These are phyloP conservation scores for Ophion obscuratus DNA, from an alignment of 2,888 invertebrate species.

Conservation along the genomic window DNA sequence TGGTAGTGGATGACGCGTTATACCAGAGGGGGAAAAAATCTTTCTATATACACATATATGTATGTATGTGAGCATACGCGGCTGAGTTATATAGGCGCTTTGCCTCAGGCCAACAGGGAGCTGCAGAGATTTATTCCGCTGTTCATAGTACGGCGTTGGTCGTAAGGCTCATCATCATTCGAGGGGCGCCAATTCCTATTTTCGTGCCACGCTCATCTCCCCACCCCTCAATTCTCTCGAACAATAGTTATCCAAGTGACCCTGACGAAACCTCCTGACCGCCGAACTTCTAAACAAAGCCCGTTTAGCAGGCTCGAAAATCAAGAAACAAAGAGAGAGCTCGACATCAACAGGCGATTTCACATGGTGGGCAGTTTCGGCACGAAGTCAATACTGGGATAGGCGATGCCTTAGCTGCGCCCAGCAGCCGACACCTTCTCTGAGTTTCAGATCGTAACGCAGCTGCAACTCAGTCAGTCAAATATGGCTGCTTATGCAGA, in stretches of 20 bases:
- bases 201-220: constrained; percentile 64
- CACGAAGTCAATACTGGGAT: too few relatives aligned
- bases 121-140: constrained; percentile 82
- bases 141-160: constrained; percentile 73
- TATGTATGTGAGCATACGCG: neutral
- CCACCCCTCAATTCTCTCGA: constrained; percentile 54
- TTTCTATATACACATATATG: constrained; percentile 2
- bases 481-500: too few relatives aligned
- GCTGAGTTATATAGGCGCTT: constrained; percentile 36
- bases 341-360: too few relatives aligned
- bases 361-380: too few relatives aligned
- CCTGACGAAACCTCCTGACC: constrained; percentile 70
- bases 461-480: too few relatives aligned
- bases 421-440: too few relatives aligned
- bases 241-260: constrained; percentile 20
- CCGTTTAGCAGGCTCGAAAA: constrained; percentile 74
- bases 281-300: constrained; percentile 76
- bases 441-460: too few relatives aligned
- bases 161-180: constrained; percentile 71
- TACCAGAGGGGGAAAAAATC: constrained; percentile 57
- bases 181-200: constrained; percentile 67
- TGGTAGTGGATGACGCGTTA: constrained; percentile 62
- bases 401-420: too few relatives aligned
- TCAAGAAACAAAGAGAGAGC: too few relatives aligned
- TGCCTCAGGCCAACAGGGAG: constrained; percentile 82